These are phyloP conservation scores for Arremon brunneinucha DNA, from an alignment of 2,797 vertebrate species.

Conservation along the genomic window DNA sequence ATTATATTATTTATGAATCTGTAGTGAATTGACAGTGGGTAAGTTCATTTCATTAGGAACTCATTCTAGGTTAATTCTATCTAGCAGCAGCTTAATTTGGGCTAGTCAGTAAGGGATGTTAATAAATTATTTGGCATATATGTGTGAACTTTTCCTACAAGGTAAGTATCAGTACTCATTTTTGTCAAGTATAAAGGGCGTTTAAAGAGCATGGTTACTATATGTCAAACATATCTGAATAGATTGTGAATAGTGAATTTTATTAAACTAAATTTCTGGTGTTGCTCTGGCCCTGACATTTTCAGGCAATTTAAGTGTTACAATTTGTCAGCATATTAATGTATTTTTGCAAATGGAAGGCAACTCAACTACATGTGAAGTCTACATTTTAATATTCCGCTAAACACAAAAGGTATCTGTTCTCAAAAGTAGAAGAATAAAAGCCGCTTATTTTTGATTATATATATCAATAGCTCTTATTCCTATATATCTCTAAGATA, in stretches of 20 bases:
- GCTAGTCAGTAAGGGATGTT: neutral
- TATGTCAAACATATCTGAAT: constrained; percentile 45
- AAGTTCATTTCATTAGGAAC: neutral
- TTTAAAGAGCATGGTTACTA: constrained; percentile 37
- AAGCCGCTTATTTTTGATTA: neutral
- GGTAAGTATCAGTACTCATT: constrained; percentile 34
- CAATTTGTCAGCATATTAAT: neutral
- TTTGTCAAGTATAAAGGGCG: constrained; percentile 45
- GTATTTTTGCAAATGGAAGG: neutral
- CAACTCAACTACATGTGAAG: neutral
- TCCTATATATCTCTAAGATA: neutral
- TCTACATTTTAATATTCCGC: neutral
- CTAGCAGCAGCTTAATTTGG: neutral
- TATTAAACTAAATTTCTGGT: constrained; percentile 28
- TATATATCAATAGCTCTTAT: neutral
- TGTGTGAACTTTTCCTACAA: constrained; percentile 27
- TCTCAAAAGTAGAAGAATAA: neutral
- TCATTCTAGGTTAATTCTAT: constrained; percentile 1
- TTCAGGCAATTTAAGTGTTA: neutral
- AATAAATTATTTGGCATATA: constrained; percentile 28
- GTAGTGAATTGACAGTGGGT: neutral
- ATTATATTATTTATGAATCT: neutral
- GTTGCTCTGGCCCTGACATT: constrained; percentile 47
- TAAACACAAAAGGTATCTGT: neutral
- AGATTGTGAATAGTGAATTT: constrained; percentile 31